Base-by-base conservation (phyloP, 2,888 invertebrate species). In the Strigamia transsilvanica region DNA sequence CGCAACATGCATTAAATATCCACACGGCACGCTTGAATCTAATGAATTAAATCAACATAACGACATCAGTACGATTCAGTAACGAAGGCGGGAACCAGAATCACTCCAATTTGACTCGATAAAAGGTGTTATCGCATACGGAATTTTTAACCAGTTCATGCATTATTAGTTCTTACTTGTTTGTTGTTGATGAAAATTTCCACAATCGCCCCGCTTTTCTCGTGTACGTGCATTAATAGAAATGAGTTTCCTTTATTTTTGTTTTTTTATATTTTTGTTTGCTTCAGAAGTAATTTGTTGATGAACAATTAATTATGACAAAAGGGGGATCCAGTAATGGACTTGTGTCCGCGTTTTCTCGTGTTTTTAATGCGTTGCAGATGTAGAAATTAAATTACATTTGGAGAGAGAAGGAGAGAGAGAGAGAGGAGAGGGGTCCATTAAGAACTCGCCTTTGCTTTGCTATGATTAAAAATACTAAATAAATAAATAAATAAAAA, bases 1-100 rank as follows among this genome's bases (percentile, higher is more conserved):
- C 32, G 73, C 32, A 32, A 73, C 73, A 27, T 73, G 32, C 73
- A 73, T 73, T 73, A 73, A 73, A 73, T 73, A 73, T 73, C 73
- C 13, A 73, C 27, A 32, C 27, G 73, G 32, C n/a, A 15, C 27
- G 13, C 32, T 73, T 13, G 73, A 32, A 73, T 27, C 73, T 73
- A 73, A 73, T 73, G 73, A 73, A 73, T 73, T 73, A 73, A 73
- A 73, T 73, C 73, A 73, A 73, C 73, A 73, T 73, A 73, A 73
- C 73, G 73, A 73, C 73, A 73, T 73, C 27, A 73, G 73, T 73
- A 73, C 27, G 73, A 73, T 73, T 73, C 73, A 73, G 23, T 73
- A 73, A 73, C 32, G 73, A 73, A 73, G 12, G 73, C 73, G 46
- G 46, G 4, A 56, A 18, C 18, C 10, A 18, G 56, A 56, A 56